Base-by-base conservation (phyloP, 2,113 vertebrate species). In the Pleuronectes platessa region DNA sequence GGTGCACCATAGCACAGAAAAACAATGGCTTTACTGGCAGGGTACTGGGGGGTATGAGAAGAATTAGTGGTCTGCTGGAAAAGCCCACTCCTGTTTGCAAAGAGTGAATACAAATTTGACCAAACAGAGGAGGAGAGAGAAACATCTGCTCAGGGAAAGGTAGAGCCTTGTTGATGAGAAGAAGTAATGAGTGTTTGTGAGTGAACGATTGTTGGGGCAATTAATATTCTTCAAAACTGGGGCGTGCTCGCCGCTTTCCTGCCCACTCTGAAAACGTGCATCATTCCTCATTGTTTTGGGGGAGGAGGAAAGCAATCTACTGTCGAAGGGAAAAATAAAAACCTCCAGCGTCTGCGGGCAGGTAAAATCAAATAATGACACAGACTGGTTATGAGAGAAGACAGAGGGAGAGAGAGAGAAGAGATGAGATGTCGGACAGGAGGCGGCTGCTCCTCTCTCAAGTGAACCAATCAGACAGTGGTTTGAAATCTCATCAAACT, bases 221-320 rank as follows among this genome's bases (percentile, higher is more conserved):
- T 84, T 85, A 79, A 87, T 85, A 78, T 67, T 76, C 65, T 55
- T 74, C 59, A 45, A 74, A 86, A 79, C 59, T 69, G 60, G 71
- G 65, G 66, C 42, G 31, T 8, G 62, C 56, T 54, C 8, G 5
- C 51, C 2, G 20, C 47, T 71, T 81, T 78, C 35, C 42, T 71
- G 76, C 73, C 70, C 58, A 55, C 68, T 74, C 64, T 74, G 66
- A 79, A 68, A 75, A 13, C 18, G 61, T 37, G 67, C 53, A 35
- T 68, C 54, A 79, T 81, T 81, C 77, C 79, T 86, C 79, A 85
- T 56, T 56, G 68, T 71, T 83, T 69, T 27, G 24, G 9, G 69
- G 13, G 15, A 26, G 62, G 71, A 54, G 53, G 53, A 54, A 21
- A 56, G 54, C 51, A 54, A n/a, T 67, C 64, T 71, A 24, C 53